Percentiles rank a stretch among this genome's conserved stretches.
Conservation (phyloP, 2,888 invertebrate species). For the Ligdia adustata region DNA sequence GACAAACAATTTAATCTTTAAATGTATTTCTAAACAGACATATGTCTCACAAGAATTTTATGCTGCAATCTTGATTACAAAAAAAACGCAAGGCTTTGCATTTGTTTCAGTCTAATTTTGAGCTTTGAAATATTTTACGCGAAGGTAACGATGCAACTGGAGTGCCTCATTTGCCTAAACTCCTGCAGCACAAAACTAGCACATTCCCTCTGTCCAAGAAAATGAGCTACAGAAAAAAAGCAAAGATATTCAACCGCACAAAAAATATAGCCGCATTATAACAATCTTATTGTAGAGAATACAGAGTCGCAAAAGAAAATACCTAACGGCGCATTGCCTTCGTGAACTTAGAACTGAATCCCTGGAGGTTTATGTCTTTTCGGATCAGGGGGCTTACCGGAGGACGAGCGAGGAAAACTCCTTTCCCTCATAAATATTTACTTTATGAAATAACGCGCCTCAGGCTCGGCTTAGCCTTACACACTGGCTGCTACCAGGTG, state of each 20-base stretch:
- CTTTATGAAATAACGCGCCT: slow-evolving; percentile 80
- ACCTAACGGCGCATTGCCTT: slow-evolving; percentile 64
- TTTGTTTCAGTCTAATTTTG: not conserved
- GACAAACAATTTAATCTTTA: too few relatives aligned
- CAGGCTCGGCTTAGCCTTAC: slow-evolving; percentile 65
- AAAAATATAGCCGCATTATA: slow-evolving; percentile 39
- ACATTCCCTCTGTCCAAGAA: slow-evolving; percentile 14
- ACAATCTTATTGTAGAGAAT: slow-evolving; percentile 33
- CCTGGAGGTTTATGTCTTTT: slow-evolving; percentile 80
- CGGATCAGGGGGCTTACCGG: slow-evolving; percentile 77
- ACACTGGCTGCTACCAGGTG: slow-evolving; percentile 70
- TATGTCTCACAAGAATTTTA: too few relatives aligned
- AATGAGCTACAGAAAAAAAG: slow-evolving; percentile 21
- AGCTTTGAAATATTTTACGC: not conserved
- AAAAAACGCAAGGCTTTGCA: not conserved
- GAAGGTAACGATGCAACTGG: slow-evolving; percentile 13
- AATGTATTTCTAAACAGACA: too few relatives aligned
- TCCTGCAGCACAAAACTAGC: slow-evolving; percentile 8
- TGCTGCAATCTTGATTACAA: too few relatives aligned
- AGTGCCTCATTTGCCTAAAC: slow-evolving; percentile 23
- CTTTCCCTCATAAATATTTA: slow-evolving; percentile 82
- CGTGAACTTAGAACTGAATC: slow-evolving; percentile 79
- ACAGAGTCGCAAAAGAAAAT: slow-evolving; percentile 52
- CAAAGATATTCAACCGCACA: slow-evolving; percentile 34
- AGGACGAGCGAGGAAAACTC: slow-evolving; percentile 71